A percentile compares a stretch with the other conserved stretches of the same genome.
phyloP scores from a whole-genome alignment of 2,113 vertebrate species.

The Trogon surrucura region DNA sequence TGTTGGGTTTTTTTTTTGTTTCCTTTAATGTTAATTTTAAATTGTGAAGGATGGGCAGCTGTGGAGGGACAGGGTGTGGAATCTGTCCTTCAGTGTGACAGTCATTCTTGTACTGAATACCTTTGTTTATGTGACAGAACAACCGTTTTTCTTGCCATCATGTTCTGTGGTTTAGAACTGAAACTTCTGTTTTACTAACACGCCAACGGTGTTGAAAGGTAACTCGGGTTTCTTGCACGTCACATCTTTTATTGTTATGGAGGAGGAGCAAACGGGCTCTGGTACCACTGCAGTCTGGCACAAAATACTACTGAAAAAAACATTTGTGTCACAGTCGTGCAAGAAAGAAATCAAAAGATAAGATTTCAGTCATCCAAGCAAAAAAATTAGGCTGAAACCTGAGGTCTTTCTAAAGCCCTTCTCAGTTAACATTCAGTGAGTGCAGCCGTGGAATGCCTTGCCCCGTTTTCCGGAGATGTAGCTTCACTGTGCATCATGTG shows the following conservation, averaged over 20 bases:
- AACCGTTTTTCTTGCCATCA: background rate
- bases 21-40: background rate
- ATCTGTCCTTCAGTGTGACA: background rate
- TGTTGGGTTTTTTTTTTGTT: background rate
- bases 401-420: background rate
- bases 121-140: background rate
- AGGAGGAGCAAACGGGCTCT: background rate
- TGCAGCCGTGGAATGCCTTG: background rate
- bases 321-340: background rate
- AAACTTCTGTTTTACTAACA: background rate
- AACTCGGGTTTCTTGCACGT: background rate
- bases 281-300: no score
- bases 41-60: background rate
- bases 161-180: accelerated
- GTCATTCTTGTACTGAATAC: accelerated
- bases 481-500: accelerated
- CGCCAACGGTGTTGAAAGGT: background rate
- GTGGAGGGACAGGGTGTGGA: background rate
- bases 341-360: background rate
- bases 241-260: background rate
- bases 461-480: background rate
- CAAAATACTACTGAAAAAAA: background rate
- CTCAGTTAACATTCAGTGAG: background rate
- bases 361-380: background rate
- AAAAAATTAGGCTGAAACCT: background rate